Base-by-base conservation (phyloP, 2,113 vertebrate genomes). In the Chionis minor region DNA sequence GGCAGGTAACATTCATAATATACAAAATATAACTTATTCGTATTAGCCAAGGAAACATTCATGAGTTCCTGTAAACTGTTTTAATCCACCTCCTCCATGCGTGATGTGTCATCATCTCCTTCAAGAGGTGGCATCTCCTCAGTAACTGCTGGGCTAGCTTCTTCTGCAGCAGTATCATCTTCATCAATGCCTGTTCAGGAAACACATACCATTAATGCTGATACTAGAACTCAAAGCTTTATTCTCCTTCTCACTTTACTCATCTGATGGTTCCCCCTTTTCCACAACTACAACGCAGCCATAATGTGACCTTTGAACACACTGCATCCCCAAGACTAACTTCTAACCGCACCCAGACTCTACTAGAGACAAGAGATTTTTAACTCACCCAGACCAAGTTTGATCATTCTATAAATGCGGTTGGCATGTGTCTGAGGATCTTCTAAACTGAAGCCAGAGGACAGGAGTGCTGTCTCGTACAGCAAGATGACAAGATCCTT, bases 31-130 rank as follows among this genome's bases (percentile, higher is more conserved):
- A 87, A 90, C 66, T 97, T 96, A 96, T 92, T 85, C 92, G 0
- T 95, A 96, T 86, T 66, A 95, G 80, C 91, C 95, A 95, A 97
- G 81, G 96, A 96, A 97, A 97, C 96, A 96, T 97, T 94, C 95
- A 44, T 54, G 85, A 92, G 86, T 97, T 95, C 78, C 81, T 93
- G 72, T 93, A 69, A 94, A 95, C 78, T 27, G n/a, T 38, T 70
- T 97, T 98, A 99, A 93, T 99, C 99, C 35, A 99, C 99, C 83
- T 99, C 99, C 91, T 99, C 99, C 99, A 99, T 99, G 77, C 99
- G 99, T 7, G 99, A 99, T 5, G 99, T 97, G 96, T 99, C 99
- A 0, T 99, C 99, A 5, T 99, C 99, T 8, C 99, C 99, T 96
- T 99, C 99, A 1, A 99, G 98, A 24, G 99, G 99, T 0, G 99